Percentiles rank a stretch among this genome's conserved stretches.
phyloP scores from a whole-genome alignment of 2,113 vertebrate species.

The Centropristis striata region DNA sequence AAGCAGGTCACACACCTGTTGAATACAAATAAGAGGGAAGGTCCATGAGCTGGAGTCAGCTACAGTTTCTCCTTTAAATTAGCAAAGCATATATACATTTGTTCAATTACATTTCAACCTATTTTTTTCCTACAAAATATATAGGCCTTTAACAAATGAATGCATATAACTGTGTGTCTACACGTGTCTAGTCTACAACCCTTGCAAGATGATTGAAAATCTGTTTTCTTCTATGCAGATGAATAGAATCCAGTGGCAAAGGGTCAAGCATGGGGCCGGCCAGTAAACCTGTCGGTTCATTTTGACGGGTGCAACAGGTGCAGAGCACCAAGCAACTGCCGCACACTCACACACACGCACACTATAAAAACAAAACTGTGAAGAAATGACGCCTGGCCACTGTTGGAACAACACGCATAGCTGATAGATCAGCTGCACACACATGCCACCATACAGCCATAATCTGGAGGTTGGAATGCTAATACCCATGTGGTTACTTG shows the following conservation, averaged over 20 bases:
- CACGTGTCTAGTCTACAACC: background rate
- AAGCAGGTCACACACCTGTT: conserved; percentile 1
- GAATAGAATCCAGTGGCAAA: conserved; percentile 22
- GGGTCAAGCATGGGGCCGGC: conserved; percentile 30
- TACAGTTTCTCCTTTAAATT: background rate
- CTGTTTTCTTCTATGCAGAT: conserved; percentile 16
- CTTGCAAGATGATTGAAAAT: background rate
- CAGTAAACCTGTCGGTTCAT: conserved; percentile 69
- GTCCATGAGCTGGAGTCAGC: background rate
- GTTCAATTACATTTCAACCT: background rate
- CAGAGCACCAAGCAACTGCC: conserved; percentile 51
- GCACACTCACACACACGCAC: conserved; percentile 16
- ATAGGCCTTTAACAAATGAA: background rate
- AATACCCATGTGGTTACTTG: conserved; percentile 65
- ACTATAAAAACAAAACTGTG: conserved; percentile 63
- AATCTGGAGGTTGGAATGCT: conserved; percentile 68
- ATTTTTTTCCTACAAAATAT: too few species aligned
- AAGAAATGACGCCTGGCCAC: conserved; percentile 38
- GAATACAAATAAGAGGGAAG: background rate
- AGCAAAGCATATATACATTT: background rate
- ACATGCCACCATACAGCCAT: conserved; percentile 53
- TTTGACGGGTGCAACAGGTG: conserved; percentile 79
- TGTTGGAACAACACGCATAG: conserved; percentile 47
- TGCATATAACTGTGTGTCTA: background rate
- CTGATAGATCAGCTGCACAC: conserved; percentile 57